Percentiles rank a stretch among this genome's conserved stretches.
Conservation (phyloP, 2,888 invertebrate species). For the Chloroclysta siterata region DNA sequence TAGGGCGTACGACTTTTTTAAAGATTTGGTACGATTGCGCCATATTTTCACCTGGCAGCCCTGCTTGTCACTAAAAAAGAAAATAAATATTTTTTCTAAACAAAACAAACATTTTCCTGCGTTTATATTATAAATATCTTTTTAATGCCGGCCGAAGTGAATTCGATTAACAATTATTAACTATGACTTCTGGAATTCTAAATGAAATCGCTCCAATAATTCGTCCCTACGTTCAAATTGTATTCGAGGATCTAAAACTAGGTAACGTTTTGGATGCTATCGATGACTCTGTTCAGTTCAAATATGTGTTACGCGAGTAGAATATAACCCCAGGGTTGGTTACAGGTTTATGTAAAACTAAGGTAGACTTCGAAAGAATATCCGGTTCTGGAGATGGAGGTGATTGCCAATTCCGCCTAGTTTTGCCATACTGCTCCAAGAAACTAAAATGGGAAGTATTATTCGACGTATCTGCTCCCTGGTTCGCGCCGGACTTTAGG, state of each 20-base stretch:
- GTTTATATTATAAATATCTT: too few species aligned
- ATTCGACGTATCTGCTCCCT: constrained; percentile 86
- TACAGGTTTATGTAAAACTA: constrained; percentile 76
- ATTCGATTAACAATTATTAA: constrained; percentile 14
- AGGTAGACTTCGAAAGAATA: constrained; percentile 76
- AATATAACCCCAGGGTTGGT: background rate
- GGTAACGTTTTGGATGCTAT: constrained; percentile 50
- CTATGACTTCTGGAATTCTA: constrained; percentile 64
- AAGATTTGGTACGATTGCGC: too few species aligned
- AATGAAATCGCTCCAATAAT: constrained; percentile 72
- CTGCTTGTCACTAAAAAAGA: too few species aligned
- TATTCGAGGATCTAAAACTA: constrained; percentile 75
- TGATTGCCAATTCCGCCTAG: constrained; percentile 86
- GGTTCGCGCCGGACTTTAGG: constrained; percentile 90
- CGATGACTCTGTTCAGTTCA: too few species aligned
- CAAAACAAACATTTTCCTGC: too few species aligned
- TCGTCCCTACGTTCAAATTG: constrained; percentile 73
- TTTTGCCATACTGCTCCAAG: constrained; percentile 89
- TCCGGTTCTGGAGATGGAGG: constrained; percentile 60
- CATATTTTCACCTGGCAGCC: too few species aligned
- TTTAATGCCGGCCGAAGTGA: too few species aligned
- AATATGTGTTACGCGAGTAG: background rate
- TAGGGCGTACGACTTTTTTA: too few species aligned
- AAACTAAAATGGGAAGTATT: constrained; percentile 88
- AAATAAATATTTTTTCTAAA: too few species aligned